A percentile compares a stretch with the other conserved stretches of the same genome.
Evolutionary conservation across 2,888 invertebrate genomes (phyloP).

Genomic region (Apamea crenata): DNA sequence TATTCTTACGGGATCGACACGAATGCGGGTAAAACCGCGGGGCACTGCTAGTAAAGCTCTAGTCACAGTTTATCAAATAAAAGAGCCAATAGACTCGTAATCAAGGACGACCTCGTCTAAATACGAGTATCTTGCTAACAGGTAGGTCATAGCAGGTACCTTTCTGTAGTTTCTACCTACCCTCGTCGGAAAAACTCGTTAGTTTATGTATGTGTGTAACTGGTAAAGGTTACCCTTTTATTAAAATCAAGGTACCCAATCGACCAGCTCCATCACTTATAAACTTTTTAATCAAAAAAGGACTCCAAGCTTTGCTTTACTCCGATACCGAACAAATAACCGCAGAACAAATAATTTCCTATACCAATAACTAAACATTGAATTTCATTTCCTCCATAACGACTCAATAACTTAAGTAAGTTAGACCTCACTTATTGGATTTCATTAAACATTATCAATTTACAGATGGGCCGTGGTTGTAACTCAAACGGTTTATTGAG

Average conservation of each 20-base stretch:
- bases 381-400: constrained; percentile 52
- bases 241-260: not conserved
- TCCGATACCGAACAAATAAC: constrained; percentile 14
- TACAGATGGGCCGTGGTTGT: constrained; percentile 61
- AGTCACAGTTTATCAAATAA: no score
- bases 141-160: no score
- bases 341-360: constrained; percentile 39
- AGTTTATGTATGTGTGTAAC: not conserved
- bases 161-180: not conserved
- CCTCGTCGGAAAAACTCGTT: not conserved
- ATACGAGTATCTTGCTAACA: no score
- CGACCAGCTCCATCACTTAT: not conserved
- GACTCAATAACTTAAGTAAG: constrained; percentile 53
- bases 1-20: no score
- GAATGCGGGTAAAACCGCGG: no score
- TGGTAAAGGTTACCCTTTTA: not conserved
- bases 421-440: constrained; percentile 64
- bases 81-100: no score
- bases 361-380: constrained; percentile 46
- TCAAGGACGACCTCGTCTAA: no score
- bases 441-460: constrained; percentile 69
- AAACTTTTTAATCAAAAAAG: constrained; percentile 42
- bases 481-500: constrained; percentile 67
- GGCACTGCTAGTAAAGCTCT: no score
- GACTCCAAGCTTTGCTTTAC: not conserved